Evolutionary conservation across 2,113 vertebrate genomes (phyloP).

Genomic region (Ivindomyrus marchei): DNA sequence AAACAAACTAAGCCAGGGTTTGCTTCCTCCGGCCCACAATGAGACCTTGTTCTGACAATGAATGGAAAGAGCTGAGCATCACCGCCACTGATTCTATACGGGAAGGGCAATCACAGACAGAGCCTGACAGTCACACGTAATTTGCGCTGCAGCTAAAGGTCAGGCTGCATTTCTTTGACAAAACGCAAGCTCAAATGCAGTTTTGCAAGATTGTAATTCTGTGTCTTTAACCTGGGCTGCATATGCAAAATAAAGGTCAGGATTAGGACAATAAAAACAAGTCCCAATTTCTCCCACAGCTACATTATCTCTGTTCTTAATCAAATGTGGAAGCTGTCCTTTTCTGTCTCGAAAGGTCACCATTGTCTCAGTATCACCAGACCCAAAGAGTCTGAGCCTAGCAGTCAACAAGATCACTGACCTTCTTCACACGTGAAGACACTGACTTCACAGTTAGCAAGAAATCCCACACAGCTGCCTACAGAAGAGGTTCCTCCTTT

Average conservation of each 20-base stretch:
- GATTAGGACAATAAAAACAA: neutral
- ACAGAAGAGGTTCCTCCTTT: neutral
- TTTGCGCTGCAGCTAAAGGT: neutral
- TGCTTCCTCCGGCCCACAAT: conserved; percentile 2
- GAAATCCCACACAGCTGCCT: neutral
- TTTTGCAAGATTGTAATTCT: neutral
- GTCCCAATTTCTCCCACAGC: neutral
- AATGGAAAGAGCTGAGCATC: neutral
- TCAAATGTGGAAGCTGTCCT: neutral
- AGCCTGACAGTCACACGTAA: neutral
- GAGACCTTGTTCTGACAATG: conserved; percentile 5
- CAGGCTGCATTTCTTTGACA: neutral
- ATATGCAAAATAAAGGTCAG: neutral
- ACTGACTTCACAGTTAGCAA: neutral
- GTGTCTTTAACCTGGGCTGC: neutral
- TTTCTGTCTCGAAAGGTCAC: neutral
- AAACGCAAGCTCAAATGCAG: neutral
- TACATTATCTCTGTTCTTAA: neutral
- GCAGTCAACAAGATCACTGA: neutral
- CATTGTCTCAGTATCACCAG: neutral
- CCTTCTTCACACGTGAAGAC: neutral
- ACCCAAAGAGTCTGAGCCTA: neutral
- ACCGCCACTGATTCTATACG: neutral
- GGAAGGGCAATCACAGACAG: neutral
- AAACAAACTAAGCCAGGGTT: neutral